Evolutionary conservation across 2,797 vertebrate genomes (phyloP).

Genomic region (Cygnus olor): DNA sequence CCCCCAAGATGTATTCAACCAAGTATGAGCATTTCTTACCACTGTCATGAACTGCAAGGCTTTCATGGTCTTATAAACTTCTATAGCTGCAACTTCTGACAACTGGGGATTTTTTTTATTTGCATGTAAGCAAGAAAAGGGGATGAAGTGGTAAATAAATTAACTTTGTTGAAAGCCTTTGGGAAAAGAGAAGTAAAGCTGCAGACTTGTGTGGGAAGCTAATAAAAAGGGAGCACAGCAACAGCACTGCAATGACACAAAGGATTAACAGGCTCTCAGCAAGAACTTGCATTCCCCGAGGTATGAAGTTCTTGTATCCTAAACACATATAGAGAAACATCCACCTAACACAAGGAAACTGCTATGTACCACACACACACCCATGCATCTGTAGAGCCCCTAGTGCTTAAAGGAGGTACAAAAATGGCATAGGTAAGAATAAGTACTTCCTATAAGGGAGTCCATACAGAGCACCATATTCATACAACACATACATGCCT

Average conservation of each 20-base stretch:
- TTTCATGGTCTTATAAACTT: neutral
- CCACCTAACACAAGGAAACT: neutral
- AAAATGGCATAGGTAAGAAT: neutral
- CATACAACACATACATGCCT: neutral
- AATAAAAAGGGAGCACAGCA: conserved; percentile 37
- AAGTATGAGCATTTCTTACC: neutral
- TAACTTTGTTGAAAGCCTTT: neutral
- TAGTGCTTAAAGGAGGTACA: neutral
- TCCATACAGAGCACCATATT: neutral
- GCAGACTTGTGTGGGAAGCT: conserved; percentile 37
- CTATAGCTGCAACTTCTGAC: neutral
- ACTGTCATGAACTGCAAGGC: neutral
- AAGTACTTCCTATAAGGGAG: neutral
- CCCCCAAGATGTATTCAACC: neutral
- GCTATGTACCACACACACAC: neutral
- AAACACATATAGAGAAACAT: neutral
- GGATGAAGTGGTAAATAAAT: neutral
- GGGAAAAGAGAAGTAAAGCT: conserved; percentile 12
- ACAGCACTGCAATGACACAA: neutral
- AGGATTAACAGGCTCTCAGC: conserved; percentile 19
- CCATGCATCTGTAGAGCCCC: neutral
- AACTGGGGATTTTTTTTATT: neutral
- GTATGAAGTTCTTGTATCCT: neutral
- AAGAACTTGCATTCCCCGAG: neutral
- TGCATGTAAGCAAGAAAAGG: neutral